Evolutionary conservation across 2,797 vertebrate genomes (phyloP).

Genomic region (Bradypodion pumilum): DNA sequence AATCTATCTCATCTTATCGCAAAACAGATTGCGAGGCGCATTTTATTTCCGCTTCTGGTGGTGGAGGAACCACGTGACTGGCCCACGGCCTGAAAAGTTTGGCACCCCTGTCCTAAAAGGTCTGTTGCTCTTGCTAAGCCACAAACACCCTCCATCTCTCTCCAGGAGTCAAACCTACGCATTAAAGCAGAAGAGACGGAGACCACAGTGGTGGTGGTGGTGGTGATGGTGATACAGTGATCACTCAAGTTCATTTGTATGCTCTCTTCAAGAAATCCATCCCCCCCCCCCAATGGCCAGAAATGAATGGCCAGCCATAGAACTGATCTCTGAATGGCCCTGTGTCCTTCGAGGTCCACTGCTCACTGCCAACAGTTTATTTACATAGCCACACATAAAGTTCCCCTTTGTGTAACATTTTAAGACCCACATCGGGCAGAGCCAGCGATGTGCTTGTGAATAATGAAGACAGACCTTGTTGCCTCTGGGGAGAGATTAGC

Average conservation of each 20-base stretch:
- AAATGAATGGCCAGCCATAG: background rate
- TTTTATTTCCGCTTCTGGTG: too few relatives aligned
- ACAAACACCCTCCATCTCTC: background rate
- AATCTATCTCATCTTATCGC: too few relatives aligned
- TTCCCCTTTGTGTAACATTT: background rate
- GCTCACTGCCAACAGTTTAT: background rate
- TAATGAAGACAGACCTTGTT: background rate
- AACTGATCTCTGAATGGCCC: background rate
- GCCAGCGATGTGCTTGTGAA: too few relatives aligned
- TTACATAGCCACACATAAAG: conserved; percentile 16
- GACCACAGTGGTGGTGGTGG: too few relatives aligned
- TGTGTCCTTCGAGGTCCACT: background rate
- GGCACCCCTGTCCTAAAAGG: too few relatives aligned
- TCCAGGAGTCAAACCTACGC: too few relatives aligned
- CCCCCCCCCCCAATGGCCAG: background rate
- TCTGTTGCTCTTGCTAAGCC: background rate
- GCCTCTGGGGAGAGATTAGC: background rate
- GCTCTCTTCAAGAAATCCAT: background rate
- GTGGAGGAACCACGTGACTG: too few relatives aligned
- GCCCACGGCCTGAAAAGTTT: too few relatives aligned
- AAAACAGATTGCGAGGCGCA: too few relatives aligned
- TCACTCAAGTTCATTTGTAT: too few relatives aligned
- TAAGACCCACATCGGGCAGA: background rate
- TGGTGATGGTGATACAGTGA: too few relatives aligned
- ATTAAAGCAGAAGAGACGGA: too few relatives aligned